These are phyloP conservation scores for Saturnia pavonia DNA, from an alignment of 2,888 invertebrate species.

Conservation along the genomic window DNA sequence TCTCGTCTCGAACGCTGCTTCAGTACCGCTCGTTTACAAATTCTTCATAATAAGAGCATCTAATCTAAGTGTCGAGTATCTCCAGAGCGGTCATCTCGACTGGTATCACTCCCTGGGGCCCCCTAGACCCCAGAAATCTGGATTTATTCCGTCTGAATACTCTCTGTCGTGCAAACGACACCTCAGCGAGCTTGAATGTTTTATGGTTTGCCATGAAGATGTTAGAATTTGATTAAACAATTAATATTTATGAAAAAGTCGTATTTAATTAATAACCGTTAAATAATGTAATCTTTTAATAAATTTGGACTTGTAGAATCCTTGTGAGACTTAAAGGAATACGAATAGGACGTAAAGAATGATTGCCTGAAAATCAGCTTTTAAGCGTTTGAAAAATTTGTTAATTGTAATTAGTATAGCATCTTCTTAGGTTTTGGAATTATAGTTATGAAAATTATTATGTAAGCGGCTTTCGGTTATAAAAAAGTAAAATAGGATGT, in stretches of 20 bases:
- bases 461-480: too few species aligned
- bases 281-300: conserved; percentile 18
- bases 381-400: too few species aligned
- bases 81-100: conserved; percentile 76
- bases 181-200: conserved; percentile 65
- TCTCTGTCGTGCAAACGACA: conserved; percentile 60
- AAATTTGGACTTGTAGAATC: neutral
- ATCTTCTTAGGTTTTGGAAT: too few species aligned
- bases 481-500: too few species aligned
- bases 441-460: too few species aligned
- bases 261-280: too few species aligned
- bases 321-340: too few species aligned
- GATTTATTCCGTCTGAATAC: conserved; percentile 76
- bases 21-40: conserved; percentile 44
- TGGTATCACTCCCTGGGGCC: conserved; percentile 75
- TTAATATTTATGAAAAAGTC: conserved; percentile 28
- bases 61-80: conserved; percentile 74
- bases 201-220: conserved; percentile 62
- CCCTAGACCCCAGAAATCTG: conserved; percentile 67
- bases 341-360: too few species aligned
- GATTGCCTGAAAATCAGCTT: too few species aligned
- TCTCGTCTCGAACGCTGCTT: conserved; percentile 35
- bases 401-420: too few species aligned
- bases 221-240: conserved; percentile 64
- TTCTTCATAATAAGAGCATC: conserved; percentile 57